Conservation (phyloP, 2,113 vertebrate species). For the Oxyura jamaicensis region DNA sequence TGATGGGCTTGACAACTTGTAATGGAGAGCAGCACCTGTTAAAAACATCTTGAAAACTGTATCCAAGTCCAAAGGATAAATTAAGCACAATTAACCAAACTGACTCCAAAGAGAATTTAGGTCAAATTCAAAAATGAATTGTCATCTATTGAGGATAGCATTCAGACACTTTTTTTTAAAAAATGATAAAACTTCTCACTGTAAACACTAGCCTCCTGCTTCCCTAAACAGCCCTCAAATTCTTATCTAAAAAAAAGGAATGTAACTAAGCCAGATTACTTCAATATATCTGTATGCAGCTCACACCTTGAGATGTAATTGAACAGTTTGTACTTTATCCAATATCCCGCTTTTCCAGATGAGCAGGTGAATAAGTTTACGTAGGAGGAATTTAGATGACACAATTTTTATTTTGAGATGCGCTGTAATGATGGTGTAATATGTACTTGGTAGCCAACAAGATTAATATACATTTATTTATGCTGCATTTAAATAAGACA, state of each 20-base stretch:
- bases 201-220: background rate
- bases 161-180: background rate
- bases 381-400: background rate
- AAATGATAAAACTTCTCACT: background rate
- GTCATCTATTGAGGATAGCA: background rate
- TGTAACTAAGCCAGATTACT: background rate
- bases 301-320: background rate
- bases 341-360: slow-evolving; percentile 24
- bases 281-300: background rate
- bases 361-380: background rate
- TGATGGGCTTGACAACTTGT: background rate
- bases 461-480: background rate
- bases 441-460: background rate
- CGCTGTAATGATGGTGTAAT: background rate
- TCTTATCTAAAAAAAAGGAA: background rate
- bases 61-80: background rate
- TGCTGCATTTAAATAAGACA: background rate
- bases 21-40: background rate
- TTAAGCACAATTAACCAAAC: background rate
- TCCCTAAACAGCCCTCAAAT: background rate
- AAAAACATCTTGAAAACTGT: background rate
- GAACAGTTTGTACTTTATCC: background rate
- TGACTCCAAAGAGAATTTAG: background rate
- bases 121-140: background rate
- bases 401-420: background rate